phyloP scores from a whole-genome alignment of 2,888 invertebrate species.

The Agapostemon virescens region DNA sequence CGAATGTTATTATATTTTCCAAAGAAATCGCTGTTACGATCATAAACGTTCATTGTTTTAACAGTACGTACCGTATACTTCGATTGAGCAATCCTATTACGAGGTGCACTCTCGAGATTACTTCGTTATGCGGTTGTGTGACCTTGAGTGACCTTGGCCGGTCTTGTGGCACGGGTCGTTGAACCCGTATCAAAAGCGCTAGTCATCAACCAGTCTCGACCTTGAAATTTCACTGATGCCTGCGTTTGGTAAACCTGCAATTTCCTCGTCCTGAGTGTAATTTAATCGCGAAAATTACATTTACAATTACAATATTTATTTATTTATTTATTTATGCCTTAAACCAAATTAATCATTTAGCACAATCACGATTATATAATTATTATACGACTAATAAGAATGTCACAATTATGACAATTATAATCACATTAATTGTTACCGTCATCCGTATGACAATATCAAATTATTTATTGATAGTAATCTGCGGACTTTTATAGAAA shows the following conservation, averaged over 20 bases:
- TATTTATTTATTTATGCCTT: too few species aligned
- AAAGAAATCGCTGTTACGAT: not conserved
- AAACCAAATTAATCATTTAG: too few species aligned
- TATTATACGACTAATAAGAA: too few species aligned
- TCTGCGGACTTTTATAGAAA: not conserved
- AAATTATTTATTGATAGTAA: not conserved
- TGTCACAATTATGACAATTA: too few species aligned
- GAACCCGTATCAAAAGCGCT: constrained; percentile 27
- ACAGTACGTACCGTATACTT: not conserved
- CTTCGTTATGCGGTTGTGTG: constrained; percentile 16
- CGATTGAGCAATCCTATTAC: not conserved
- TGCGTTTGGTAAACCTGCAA: not conserved
- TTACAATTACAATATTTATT: not conserved
- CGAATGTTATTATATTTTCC: not conserved
- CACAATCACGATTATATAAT: too few species aligned
- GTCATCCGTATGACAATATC: not conserved
- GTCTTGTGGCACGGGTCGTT: constrained; percentile 32
- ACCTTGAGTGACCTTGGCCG: constrained; percentile 35
- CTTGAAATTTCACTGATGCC: constrained; percentile 8
- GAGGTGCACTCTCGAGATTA: not conserved
- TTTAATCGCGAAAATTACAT: not conserved
- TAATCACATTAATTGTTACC: not conserved
- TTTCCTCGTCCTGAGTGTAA: not conserved
- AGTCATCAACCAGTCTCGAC: constrained; percentile 11
- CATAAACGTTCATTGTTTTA: not conserved